Conservation (phyloP, 2,888 invertebrate genomes). For the Drosophila mayaguana region DNA sequence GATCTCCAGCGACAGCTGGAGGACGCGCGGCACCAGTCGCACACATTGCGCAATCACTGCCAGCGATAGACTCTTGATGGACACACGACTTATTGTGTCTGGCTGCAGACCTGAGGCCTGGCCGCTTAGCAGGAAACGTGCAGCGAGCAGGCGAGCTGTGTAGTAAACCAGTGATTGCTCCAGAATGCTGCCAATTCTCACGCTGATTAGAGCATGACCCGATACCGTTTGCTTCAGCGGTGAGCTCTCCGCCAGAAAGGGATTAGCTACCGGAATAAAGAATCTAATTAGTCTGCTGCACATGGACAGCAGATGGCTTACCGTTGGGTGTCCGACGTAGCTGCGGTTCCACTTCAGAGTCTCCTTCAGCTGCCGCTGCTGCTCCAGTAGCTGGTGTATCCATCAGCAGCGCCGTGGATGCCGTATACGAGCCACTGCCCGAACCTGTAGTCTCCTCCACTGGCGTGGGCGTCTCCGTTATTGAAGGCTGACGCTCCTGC, state of each 20-base stretch:
- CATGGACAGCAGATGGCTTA: conserved; percentile 37
- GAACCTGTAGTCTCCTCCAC: conserved; percentile 72
- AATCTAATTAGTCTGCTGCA: conserved; percentile 56
- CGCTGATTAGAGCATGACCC: conserved; percentile 65
- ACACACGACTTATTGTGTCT: conserved; percentile 93
- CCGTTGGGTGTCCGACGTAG: conserved; percentile 68
- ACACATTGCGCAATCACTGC: conserved; percentile 92
- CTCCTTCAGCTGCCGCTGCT: conserved; percentile 24
- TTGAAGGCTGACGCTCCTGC: conserved; percentile 60
- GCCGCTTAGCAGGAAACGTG: conserved; percentile 83
- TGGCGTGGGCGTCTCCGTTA: conserved; percentile 64
- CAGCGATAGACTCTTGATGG: conserved; percentile 94
- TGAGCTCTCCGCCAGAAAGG: conserved; percentile 73
- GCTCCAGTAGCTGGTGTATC: conserved; percentile 45
- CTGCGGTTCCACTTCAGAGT: conserved; percentile 48
- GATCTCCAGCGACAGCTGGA: conserved; percentile 89
- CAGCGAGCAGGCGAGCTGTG: conserved; percentile 82
- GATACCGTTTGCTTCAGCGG: conserved; percentile 66
- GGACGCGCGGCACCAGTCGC: conserved; percentile 90
- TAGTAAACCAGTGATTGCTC: conserved; percentile 84
- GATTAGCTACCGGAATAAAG: conserved; percentile 70
- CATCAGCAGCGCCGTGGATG: conserved; percentile 80
- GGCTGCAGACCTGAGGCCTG: conserved; percentile 87
- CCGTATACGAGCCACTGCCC: conserved; percentile 75
- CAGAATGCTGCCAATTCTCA: conserved; percentile 83